phyloP scores from a whole-genome alignment of 2,888 invertebrate genomes.

The Noctua janthina region DNA sequence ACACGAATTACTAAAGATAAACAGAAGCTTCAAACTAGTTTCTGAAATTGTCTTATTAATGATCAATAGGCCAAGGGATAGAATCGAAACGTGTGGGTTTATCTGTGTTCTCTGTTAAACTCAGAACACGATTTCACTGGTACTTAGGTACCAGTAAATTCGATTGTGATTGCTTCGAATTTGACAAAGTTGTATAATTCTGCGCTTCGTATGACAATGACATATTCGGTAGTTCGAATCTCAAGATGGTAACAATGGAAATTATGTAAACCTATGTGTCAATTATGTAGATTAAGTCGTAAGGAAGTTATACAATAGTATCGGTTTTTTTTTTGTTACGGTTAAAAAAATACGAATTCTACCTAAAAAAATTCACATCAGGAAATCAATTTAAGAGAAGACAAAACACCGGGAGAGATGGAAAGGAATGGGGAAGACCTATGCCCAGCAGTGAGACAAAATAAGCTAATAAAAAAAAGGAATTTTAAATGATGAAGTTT shows the following conservation, averaged over 20 bases:
- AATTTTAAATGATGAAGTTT: background rate
- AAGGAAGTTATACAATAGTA: background rate
- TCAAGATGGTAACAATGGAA: constrained; percentile 17
- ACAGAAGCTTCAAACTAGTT: constrained; percentile 8
- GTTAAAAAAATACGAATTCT: background rate
- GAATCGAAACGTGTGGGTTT: constrained; percentile 19
- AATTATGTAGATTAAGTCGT: constrained; percentile 12
- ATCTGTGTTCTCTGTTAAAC: constrained; percentile 8
- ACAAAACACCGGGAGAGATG: too few species aligned
- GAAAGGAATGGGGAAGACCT: too few species aligned
- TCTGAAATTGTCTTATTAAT: constrained; percentile 17
- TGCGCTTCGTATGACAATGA: constrained; percentile 39
- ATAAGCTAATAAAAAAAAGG: too few species aligned
- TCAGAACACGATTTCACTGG: constrained; percentile 31
- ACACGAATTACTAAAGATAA: background rate
- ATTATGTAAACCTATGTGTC: constrained; percentile 11
- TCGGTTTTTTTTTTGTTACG: background rate
- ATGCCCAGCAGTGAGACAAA: too few species aligned
- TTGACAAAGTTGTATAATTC: constrained; percentile 24
- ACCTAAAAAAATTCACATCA: too few species aligned
- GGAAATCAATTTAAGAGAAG: too few species aligned
- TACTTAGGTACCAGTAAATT: constrained; percentile 30
- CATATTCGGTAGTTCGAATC: constrained; percentile 32
- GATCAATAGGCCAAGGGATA: constrained; percentile 12
- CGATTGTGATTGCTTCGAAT: constrained; percentile 36